phyloP scores from a whole-genome alignment of 2,113 vertebrate species.

The Zootoca vivipara region DNA sequence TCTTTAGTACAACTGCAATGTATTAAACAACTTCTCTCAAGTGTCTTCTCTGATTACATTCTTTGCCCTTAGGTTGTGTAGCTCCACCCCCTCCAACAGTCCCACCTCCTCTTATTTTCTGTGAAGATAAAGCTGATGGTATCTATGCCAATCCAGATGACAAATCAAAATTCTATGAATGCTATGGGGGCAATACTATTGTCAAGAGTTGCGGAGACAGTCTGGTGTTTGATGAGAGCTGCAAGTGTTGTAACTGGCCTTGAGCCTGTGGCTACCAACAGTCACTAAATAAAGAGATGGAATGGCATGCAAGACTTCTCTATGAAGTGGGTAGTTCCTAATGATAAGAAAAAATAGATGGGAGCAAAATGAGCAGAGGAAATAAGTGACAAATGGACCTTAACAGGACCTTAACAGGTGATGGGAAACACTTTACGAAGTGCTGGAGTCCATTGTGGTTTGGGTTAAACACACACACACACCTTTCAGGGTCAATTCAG shows the following conservation, averaged over 20 bases:
- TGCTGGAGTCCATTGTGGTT: no score
- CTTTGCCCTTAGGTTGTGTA: neutral
- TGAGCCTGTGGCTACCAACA: slow-evolving; percentile 26
- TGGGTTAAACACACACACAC: neutral
- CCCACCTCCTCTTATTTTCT: slow-evolving; percentile 58
- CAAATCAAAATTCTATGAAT: slow-evolving; percentile 74
- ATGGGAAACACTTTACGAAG: neutral
- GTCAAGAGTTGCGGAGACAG: slow-evolving; percentile 72
- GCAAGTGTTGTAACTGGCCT: slow-evolving; percentile 79
- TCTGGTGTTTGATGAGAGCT: slow-evolving; percentile 74
- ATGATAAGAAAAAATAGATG: neutral
- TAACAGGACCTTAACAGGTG: neutral
- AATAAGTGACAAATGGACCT: neutral
- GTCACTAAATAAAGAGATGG: neutral
- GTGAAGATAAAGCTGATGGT: slow-evolving; percentile 71
- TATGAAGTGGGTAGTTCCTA: neutral
- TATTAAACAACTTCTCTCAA: neutral
- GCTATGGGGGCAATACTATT: slow-evolving; percentile 73
- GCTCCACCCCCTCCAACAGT: slow-evolving; percentile 57
- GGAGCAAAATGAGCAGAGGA: neutral
- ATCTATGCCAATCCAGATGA: slow-evolving; percentile 71
- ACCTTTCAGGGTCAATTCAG: neutral
- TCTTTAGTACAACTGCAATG: neutral
- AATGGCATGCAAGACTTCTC: neutral
- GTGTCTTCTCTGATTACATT: neutral